A percentile compares a stretch with the other conserved stretches of the same genome.
Conservation (phyloP, 2,113 vertebrate genomes). For the Scopus umbretta region DNA sequence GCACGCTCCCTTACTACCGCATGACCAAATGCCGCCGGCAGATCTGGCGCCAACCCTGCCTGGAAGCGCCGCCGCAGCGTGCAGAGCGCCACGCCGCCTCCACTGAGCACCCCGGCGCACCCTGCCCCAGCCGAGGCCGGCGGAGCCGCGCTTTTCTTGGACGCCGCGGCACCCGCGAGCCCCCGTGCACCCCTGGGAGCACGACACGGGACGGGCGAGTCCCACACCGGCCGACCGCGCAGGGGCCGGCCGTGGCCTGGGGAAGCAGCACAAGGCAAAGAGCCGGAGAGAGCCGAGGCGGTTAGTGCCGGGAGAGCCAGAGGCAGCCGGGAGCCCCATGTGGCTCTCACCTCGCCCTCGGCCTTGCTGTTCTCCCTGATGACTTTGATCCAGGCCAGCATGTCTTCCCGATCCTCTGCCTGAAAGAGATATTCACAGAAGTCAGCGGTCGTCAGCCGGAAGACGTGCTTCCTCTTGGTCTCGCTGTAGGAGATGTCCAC, state of each 20-base stretch:
- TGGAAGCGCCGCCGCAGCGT: not conserved
- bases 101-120: accelerated
- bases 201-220: not conserved
- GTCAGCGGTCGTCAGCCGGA: constrained; percentile 96
- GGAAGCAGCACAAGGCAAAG: constrained; percentile 47
- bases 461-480: constrained; percentile 94
- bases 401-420: constrained; percentile 96
- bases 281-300: constrained; percentile 43
- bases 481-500: constrained; percentile 99
- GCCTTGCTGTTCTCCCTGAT: constrained; percentile 94
- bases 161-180: not conserved
- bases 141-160: not conserved
- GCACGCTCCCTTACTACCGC: accelerated
- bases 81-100: not conserved
- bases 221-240: not conserved
- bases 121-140: not conserved
- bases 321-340: constrained; percentile 48
- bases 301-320: constrained; percentile 50
- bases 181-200: not conserved
- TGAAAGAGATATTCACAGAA: constrained; percentile 99
- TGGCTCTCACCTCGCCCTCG: constrained; percentile 89
- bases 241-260: not conserved
- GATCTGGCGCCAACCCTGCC: accelerated
- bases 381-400: constrained; percentile 96
- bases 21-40: accelerated